Conservation (phyloP, 2,113 vertebrate genomes). For the Mirounga angustirostris region DNA sequence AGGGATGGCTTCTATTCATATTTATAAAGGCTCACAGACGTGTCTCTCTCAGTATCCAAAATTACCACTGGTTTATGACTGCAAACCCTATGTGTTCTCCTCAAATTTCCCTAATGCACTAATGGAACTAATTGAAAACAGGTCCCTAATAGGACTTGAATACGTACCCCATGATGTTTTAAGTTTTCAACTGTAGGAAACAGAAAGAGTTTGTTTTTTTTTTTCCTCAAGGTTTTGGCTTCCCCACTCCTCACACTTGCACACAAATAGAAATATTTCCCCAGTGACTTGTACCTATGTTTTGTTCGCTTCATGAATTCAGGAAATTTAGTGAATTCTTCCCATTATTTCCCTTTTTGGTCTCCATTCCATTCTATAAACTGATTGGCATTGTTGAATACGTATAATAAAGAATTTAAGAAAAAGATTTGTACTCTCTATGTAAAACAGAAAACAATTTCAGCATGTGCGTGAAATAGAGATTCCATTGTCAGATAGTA, state of each 20-base stretch:
- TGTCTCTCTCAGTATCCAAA: background rate
- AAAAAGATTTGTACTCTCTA: background rate
- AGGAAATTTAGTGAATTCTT: background rate
- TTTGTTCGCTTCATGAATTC: background rate
- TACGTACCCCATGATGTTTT: background rate
- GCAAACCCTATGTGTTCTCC: background rate
- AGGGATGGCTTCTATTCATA: background rate
- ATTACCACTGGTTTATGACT: background rate
- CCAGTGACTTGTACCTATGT: background rate
- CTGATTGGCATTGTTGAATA: too few relatives aligned
- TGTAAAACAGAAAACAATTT: background rate
- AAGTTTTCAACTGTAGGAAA: background rate
- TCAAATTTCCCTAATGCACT: background rate
- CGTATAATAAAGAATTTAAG: background rate
- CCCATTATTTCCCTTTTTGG: background rate
- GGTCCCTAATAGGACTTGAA: background rate
- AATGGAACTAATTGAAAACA: background rate
- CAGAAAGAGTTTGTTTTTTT: background rate
- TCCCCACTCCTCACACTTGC: background rate
- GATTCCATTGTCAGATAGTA: background rate
- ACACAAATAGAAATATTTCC: background rate
- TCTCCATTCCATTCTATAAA: background rate
- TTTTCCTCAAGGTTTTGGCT: background rate
- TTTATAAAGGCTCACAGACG: background rate
- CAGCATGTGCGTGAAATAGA: background rate